Conservation (phyloP, 1,140 invertebrate genomes). For the Brachionus rotundiformis region DNA sequence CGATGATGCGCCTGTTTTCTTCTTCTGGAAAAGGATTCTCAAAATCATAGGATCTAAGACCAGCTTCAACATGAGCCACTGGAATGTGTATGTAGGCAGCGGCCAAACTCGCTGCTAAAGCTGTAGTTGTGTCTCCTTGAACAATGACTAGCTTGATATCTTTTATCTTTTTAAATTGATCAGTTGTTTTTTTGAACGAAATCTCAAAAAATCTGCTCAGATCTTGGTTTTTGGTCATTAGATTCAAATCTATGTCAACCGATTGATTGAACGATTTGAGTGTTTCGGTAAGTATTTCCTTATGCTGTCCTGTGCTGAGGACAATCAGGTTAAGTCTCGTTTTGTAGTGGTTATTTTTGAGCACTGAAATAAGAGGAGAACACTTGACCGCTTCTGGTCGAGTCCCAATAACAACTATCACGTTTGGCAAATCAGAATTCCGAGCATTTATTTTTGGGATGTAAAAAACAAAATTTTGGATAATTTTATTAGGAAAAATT, state of each 20-base stretch:
- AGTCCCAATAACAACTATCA: conserved; percentile 1
- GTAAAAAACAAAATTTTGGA: neutral
- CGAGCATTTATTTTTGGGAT: neutral
- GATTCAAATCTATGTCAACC: conserved; percentile 24
- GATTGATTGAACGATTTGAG: neutral
- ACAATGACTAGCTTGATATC: neutral
- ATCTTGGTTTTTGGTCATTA: neutral
- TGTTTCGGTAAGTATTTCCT: neutral
- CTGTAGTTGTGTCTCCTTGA: neutral
- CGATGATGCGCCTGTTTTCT: neutral
- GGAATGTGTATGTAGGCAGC: neutral
- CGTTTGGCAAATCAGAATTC: neutral
- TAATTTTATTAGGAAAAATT: neutral
- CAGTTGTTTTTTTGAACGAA: neutral
- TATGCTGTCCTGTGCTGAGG: neutral
- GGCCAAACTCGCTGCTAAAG: neutral
- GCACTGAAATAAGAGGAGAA: neutral
- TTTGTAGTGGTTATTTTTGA: neutral
- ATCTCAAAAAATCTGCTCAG: neutral
- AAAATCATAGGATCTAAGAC: neutral
- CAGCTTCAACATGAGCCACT: conserved; percentile 32
- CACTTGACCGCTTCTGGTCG: conserved; percentile 19
- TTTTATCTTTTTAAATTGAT: neutral
- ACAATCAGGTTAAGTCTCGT: neutral
- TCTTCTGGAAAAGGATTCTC: conserved; percentile 12